These are phyloP conservation scores for Neogobius melanostomus DNA, from an alignment of 2,113 vertebrate genomes.

Conservation along the genomic window DNA sequence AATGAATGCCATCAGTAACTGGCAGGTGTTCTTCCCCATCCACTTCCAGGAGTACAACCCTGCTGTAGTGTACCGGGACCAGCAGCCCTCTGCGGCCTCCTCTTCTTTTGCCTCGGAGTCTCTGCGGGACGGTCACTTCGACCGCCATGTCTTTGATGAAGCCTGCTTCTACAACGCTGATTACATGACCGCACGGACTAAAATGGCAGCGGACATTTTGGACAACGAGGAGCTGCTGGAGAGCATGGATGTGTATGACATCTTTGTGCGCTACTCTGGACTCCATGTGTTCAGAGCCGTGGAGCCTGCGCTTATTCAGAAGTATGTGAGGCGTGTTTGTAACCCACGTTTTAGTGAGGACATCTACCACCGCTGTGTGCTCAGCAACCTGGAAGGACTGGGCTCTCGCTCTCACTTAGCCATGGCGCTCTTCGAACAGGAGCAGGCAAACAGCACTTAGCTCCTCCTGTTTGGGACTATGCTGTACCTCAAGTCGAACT, in stretches of 20 bases:
- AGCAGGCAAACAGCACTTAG: conserved; percentile 95
- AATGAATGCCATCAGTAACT: conserved; percentile 95
- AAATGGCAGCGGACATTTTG: conserved; percentile 85
- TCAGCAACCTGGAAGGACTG: conserved; percentile 92
- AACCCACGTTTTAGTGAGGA: conserved; percentile 92
- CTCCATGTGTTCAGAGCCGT: conserved; percentile 93
- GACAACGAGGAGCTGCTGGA: conserved; percentile 92
- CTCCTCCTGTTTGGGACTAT: not conserved
- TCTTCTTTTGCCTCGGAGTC: conserved; percentile 77
- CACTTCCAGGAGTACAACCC: conserved; percentile 97
- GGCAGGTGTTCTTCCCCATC: conserved; percentile 96
- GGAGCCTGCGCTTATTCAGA: conserved; percentile 93
- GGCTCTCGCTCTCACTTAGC: conserved; percentile 90
- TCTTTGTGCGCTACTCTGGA: conserved; percentile 92
- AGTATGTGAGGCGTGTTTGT: conserved; percentile 83
- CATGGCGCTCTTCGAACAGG: conserved; percentile 92
- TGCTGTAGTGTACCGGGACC: conserved; percentile 78
- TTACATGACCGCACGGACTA: conserved; percentile 90
- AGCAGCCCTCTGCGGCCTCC: conserved; percentile 75
- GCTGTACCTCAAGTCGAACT: not conserved
- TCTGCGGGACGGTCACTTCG: conserved; percentile 85
- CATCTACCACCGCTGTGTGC: conserved; percentile 92
- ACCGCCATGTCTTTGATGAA: conserved; percentile 89
- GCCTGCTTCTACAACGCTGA: conserved; percentile 97
- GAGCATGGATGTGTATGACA: conserved; percentile 91